Percentiles rank a stretch among this genome's conserved stretches.
Evolutionary conservation across 2,888 invertebrate species (phyloP).

Genomic region (Rhagophthalmus giganteus): DNA sequence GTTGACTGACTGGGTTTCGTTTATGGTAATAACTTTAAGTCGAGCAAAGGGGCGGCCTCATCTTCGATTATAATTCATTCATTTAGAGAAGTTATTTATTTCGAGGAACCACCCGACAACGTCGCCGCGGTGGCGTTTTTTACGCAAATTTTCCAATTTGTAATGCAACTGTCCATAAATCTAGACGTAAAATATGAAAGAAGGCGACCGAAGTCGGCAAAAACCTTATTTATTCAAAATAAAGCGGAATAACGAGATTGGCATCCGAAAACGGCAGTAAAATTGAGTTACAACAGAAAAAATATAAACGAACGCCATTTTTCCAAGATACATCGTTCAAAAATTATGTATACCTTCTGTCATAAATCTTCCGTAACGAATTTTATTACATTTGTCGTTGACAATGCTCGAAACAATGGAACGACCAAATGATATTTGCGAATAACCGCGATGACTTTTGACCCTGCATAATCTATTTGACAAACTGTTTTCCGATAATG

Average conservation of each 20-base stretch:
- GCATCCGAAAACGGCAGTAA: no score
- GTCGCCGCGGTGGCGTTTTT: no score
- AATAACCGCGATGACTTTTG: slow-evolving; percentile 13
- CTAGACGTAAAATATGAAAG: no score
- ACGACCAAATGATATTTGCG: slow-evolving; percentile 13
- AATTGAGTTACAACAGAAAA: slow-evolving; percentile 35
- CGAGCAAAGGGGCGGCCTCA: slow-evolving; percentile 3
- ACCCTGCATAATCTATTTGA: slow-evolving; percentile 15
- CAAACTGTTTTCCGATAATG: slow-evolving; percentile 14
- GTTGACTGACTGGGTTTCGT: slow-evolving; percentile 27
- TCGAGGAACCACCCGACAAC: no score
- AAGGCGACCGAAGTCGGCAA: no score
- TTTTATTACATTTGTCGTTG: slow-evolving; percentile 41
- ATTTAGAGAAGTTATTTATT: no score
- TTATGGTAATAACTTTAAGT: slow-evolving; percentile 9
- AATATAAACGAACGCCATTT: slow-evolving; percentile 36
- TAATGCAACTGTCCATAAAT: no score
- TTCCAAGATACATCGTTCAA: slow-evolving; percentile 32
- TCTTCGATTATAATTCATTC: neutral
- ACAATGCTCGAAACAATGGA: slow-evolving; percentile 33
- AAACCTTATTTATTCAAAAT: no score
- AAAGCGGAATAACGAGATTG: no score
- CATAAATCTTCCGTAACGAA: slow-evolving; percentile 42
- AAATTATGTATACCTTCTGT: slow-evolving; percentile 29
- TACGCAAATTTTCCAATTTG: no score